phyloP scores from a whole-genome alignment of 1,140 invertebrate species.

The Drusus annulatus region DNA sequence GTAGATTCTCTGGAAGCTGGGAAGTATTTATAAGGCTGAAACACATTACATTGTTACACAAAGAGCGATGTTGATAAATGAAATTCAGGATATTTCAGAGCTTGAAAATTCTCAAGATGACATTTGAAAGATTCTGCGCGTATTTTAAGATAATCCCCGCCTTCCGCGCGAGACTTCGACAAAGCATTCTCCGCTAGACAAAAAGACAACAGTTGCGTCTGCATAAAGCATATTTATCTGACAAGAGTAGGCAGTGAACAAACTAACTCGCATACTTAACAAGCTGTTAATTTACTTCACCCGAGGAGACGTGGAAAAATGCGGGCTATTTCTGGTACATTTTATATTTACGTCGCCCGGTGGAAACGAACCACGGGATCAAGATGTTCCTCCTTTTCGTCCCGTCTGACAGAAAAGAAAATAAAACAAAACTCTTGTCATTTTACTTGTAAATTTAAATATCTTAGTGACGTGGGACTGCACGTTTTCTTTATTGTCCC shows the following conservation, averaged over 20 bases:
- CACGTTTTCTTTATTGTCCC: not conserved
- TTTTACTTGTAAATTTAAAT: slow-evolving; percentile 12
- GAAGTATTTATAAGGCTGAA: too few relatives aligned
- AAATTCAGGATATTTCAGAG: too few relatives aligned
- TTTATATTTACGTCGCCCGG: slow-evolving; percentile 13
- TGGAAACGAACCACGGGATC: slow-evolving; percentile 11
- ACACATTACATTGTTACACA: too few relatives aligned
- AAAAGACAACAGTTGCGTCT: slow-evolving; percentile 20
- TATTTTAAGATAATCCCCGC: slow-evolving; percentile 23
- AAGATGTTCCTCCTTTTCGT: slow-evolving; percentile 1
- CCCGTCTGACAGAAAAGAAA: not conserved
- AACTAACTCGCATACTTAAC: slow-evolving; percentile 48
- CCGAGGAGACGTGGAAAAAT: slow-evolving; percentile 50
- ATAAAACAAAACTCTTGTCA: slow-evolving; percentile 14
- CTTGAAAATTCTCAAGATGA: not conserved
- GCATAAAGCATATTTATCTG: slow-evolving; percentile 39
- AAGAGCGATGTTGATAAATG: too few relatives aligned
- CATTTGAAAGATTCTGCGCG: slow-evolving; percentile 3
- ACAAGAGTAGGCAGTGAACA: slow-evolving; percentile 20
- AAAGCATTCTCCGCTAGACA: slow-evolving; percentile 19
- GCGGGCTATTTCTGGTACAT: slow-evolving; percentile 42
- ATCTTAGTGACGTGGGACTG: not conserved
- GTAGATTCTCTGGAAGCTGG: too few relatives aligned
- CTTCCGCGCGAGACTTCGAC: slow-evolving; percentile 2
- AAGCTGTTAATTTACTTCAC: slow-evolving; percentile 55